Evolutionary conservation across 1,140 invertebrate genomes (phyloP).

Genomic region (Bombus sylvicola): DNA sequence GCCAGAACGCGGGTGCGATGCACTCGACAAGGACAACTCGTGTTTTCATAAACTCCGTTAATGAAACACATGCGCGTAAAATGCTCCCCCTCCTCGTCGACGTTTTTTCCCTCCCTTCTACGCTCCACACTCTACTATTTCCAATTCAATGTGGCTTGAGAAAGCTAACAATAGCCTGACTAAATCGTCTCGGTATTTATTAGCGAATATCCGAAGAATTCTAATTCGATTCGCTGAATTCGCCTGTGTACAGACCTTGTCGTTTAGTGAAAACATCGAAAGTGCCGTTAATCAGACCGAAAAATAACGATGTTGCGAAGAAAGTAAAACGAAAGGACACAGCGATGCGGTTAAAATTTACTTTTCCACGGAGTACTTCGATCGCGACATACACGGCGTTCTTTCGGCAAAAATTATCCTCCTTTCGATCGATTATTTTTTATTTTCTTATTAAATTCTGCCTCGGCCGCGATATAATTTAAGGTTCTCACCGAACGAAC

Average conservation of each 20-base stretch:
- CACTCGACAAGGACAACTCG: conserved; percentile 68
- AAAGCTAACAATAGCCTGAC: background rate
- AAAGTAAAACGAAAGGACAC: background rate
- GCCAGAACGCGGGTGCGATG: conserved; percentile 59
- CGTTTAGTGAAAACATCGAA: background rate
- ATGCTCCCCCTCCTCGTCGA: background rate
- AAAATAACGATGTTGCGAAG: background rate
- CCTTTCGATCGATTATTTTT: too few species aligned
- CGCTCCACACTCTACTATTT: background rate
- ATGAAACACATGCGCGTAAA: conserved; percentile 63
- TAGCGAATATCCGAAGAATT: background rate
- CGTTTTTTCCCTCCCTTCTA: background rate
- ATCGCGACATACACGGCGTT: background rate
- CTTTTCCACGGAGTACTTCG: background rate
- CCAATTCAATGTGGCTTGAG: background rate
- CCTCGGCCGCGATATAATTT: too few species aligned
- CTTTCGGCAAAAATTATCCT: too few species aligned
- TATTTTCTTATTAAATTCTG: background rate
- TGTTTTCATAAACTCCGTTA: conserved; percentile 70
- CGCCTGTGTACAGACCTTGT: background rate
- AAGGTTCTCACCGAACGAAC: background rate
- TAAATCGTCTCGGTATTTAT: background rate
- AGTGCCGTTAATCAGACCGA: background rate
- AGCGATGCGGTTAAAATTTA: background rate
- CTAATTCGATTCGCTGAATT: background rate